These are phyloP conservation scores for Phoxinus dragarum DNA, from an alignment of 2,797 vertebrate genomes.

Conservation along the genomic window DNA sequence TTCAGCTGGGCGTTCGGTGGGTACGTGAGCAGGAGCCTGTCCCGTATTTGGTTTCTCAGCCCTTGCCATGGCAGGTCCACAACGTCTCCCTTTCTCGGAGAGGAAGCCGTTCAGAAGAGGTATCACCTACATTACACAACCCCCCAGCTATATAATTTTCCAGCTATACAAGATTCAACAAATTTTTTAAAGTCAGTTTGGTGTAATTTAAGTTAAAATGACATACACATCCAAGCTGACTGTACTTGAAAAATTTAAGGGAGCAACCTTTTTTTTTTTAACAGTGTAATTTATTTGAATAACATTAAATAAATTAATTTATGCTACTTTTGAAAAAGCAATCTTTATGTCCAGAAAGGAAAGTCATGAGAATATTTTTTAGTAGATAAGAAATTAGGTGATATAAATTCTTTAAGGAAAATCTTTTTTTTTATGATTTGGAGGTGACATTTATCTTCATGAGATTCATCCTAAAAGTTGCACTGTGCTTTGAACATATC, in stretches of 20 bases:
- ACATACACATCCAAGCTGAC: too few relatives aligned
- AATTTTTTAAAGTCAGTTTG: too few relatives aligned
- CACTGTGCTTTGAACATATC: neutral
- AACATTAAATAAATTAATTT: neutral
- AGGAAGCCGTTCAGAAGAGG: constrained; percentile 83
- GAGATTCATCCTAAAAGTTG: neutral
- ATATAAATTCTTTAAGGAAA: too few relatives aligned
- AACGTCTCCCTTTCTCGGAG: constrained; percentile 82
- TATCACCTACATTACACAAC: constrained; percentile 43
- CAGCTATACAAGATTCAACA: too few relatives aligned
- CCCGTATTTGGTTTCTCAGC: constrained; percentile 85
- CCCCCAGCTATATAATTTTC: too few relatives aligned
- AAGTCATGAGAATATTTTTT: too few relatives aligned
- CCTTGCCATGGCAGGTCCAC: constrained; percentile 88
- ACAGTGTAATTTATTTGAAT: neutral
- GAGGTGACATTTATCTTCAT: neutral
- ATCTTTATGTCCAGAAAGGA: neutral
- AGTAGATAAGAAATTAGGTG: too few relatives aligned
- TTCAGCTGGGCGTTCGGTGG: constrained; percentile 72
- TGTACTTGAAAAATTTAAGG: too few relatives aligned
- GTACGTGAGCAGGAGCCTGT: constrained; percentile 73
- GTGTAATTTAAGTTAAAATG: too few relatives aligned
- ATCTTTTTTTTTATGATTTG: neutral
- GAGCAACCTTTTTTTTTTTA: too few relatives aligned
- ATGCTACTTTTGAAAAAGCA: neutral